Conservation (phyloP, 1,140 invertebrate species). For the Pogonomyrmex californicus region DNA sequence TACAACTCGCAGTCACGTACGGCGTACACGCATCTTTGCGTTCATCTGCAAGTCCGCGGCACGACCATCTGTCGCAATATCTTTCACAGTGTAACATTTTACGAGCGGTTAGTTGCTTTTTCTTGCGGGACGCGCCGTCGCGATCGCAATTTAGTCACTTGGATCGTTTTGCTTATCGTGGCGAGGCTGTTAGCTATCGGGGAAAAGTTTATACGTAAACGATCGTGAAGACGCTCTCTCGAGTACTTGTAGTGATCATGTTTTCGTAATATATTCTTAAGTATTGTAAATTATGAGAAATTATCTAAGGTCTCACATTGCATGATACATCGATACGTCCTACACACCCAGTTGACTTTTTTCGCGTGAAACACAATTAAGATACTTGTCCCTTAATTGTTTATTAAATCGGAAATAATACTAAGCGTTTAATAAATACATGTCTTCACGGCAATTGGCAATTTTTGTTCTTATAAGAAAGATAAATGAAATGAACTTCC, state of each 20-base stretch:
- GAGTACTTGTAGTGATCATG: background rate
- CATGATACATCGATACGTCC: background rate
- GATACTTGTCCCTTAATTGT: background rate
- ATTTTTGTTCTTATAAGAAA: background rate
- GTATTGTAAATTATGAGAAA: background rate
- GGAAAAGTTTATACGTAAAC: background rate
- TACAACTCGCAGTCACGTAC: conserved; percentile 13
- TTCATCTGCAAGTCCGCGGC: conserved; percentile 45
- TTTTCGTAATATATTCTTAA: background rate
- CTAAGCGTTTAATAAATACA: no score
- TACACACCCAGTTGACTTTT: background rate
- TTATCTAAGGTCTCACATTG: background rate
- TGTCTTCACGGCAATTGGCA: background rate
- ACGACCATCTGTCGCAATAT: conserved; percentile 23
- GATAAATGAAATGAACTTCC: background rate
- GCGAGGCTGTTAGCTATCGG: background rate
- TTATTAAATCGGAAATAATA: background rate
- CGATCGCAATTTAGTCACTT: background rate
- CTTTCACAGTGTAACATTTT: conserved; percentile 55
- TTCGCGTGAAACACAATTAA: background rate
- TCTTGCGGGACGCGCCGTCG: background rate
- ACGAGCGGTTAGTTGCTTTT: conserved; percentile 38
- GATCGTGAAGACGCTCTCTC: background rate
- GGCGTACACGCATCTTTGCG: conserved; percentile 21
- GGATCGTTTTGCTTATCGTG: background rate